Evolutionary conservation across 2,888 invertebrate species (phyloP).

Genomic region (Pimpla rufipes): DNA sequence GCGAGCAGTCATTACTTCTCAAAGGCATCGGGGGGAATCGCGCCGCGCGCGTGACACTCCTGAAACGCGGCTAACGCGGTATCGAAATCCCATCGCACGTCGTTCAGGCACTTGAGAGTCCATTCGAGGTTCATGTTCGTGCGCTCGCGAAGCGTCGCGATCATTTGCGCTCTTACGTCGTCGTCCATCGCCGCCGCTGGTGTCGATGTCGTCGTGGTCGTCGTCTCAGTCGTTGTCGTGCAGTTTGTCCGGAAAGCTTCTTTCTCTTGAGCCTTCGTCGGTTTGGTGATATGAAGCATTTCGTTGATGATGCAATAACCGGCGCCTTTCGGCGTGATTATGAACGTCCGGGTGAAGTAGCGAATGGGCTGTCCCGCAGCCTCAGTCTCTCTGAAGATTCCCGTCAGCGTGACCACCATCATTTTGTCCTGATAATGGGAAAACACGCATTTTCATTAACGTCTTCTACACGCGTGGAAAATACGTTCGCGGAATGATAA

Average conservation of each 20-base stretch:
- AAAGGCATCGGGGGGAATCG: conserved; percentile 94
- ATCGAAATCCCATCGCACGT: conserved; percentile 95
- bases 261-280: conserved; percentile 88
- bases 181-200: conserved; percentile 65
- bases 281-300: conserved; percentile 91
- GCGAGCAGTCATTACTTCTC: conserved; percentile 87
- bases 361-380: conserved; percentile 87
- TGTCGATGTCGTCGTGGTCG: neutral
- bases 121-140: conserved; percentile 94
- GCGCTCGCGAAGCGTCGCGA: conserved; percentile 90
- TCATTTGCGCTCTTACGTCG: conserved; percentile 89
- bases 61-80: conserved; percentile 92
- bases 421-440: conserved; percentile 88
- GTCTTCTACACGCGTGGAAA: too few species aligned
- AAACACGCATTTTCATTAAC: neutral
- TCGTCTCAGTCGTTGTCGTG: conserved; percentile 8
- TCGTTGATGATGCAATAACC: conserved; percentile 96
- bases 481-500: neutral
- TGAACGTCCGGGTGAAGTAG: conserved; percentile 91
- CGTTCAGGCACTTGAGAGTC: conserved; percentile 92
- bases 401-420: conserved; percentile 93
- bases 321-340: conserved; percentile 92
- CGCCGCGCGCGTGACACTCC: conserved; percentile 91
- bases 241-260: conserved; percentile 41
- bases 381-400: conserved; percentile 92